Evolutionary conservation across 1,140 invertebrate genomes (phyloP).

Genomic region (Frieseomelitta varia): DNA sequence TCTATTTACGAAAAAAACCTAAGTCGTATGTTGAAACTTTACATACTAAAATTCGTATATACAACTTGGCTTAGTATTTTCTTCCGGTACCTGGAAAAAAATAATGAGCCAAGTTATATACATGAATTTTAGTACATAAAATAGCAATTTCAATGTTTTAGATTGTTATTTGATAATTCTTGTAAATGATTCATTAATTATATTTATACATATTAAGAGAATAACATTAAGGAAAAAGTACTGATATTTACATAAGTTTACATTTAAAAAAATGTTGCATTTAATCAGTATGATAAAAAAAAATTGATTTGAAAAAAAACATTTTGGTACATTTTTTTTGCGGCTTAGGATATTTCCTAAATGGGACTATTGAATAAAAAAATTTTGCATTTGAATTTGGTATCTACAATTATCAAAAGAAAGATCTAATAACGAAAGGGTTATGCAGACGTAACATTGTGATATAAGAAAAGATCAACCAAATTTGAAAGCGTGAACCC

Average conservation of each 20-base stretch:
- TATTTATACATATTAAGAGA: constrained; percentile 23
- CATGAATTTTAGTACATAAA: constrained; percentile 48
- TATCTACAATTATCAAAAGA: constrained; percentile 60
- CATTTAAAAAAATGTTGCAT: constrained; percentile 16
- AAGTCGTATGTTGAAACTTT: constrained; percentile 50
- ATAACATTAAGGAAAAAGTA: constrained; percentile 16
- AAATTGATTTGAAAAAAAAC: background rate
- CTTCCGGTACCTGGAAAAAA: constrained; percentile 10
- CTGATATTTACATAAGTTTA: constrained; percentile 35
- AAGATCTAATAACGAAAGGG: constrained; percentile 55
- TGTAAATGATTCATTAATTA: constrained; percentile 26
- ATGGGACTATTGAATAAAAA: constrained; percentile 66
- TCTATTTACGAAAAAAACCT: constrained; percentile 72
- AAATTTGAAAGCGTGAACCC: constrained; percentile 76
- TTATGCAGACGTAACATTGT: constrained; percentile 60
- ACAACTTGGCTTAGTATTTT: too few relatives aligned
- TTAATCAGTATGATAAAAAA: background rate
- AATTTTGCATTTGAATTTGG: constrained; percentile 72
- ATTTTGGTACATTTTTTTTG: constrained; percentile 17
- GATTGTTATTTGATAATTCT: constrained; percentile 35
- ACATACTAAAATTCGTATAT: background rate
- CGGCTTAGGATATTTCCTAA: constrained; percentile 71
- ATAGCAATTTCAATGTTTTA: constrained; percentile 45
- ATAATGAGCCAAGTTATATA: background rate
- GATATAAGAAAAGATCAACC: constrained; percentile 64